phyloP scores from a whole-genome alignment of 92 coral and sea anemone genomes.

The Epizoanthus fatuus region DNA sequence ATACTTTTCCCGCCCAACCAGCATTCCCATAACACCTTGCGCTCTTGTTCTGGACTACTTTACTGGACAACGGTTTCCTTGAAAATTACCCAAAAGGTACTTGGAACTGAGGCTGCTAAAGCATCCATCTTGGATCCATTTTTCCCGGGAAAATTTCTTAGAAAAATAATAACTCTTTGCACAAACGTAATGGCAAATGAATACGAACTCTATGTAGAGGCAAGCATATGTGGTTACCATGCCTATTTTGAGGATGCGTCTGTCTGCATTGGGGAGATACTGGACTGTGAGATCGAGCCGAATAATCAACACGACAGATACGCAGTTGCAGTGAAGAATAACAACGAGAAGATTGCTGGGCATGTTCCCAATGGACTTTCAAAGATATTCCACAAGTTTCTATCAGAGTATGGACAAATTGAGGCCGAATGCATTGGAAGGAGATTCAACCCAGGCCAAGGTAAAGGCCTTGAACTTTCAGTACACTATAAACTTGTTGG shows the following conservation, averaged over 20 bases:
- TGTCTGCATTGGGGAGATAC: background rate
- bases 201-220: conserved; percentile 30
- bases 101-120: no score
- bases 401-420: conserved; percentile 29
- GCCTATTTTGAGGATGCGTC: conserved; percentile 4
- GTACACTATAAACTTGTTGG: no score
- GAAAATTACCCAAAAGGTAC: conserved; percentile 1
- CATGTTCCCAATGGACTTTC: conserved; percentile 36
- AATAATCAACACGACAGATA: conserved; percentile 47
- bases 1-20: no score
- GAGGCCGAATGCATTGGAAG: conserved; percentile 49
- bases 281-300: conserved; percentile 44
- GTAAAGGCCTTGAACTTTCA: no score
- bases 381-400: conserved; percentile 42
- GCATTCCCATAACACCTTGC: conserved; percentile 7
- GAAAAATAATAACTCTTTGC: no score
- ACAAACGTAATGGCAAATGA: conserved; percentile 39
- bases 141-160: conserved; percentile 26
- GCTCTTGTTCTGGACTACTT: background rate
- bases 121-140: conserved; percentile 41
- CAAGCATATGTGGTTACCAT: conserved; percentile 43
- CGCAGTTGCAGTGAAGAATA: conserved; percentile 38
- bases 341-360: conserved; percentile 19
- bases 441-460: conserved; percentile 35
- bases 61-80: background rate